Percentiles rank a stretch among this genome's conserved stretches.
Conservation (phyloP, 2,113 vertebrate genomes). For the Corythaixoides concolor region DNA sequence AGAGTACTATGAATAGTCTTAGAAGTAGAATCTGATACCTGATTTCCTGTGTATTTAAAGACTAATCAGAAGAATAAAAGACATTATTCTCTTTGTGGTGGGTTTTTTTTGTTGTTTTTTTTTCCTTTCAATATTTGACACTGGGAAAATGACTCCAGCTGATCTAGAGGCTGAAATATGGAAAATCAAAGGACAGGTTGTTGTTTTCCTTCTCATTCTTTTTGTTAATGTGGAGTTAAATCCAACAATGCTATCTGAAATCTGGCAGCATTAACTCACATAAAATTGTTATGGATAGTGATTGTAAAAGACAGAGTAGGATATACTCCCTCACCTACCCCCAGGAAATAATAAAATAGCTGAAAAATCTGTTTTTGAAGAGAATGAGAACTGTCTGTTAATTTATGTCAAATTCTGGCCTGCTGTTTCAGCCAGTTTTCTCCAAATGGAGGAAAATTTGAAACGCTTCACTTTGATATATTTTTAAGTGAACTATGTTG, state of each 20-base stretch:
- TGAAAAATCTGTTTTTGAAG: background rate
- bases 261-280: background rate
- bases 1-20: background rate
- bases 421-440: background rate
- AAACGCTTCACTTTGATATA: background rate
- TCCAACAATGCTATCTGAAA: background rate
- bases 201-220: background rate
- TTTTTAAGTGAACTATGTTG: background rate
- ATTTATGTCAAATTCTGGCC: background rate
- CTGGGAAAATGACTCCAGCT: conserved; percentile 75
- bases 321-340: background rate
- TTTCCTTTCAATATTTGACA: background rate
- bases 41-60: background rate
- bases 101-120: background rate
- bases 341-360: background rate
- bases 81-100: background rate
- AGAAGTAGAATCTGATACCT: background rate
- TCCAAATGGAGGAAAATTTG: background rate
- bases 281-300: background rate
- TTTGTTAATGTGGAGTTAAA: background rate
- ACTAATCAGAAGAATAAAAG: background rate
- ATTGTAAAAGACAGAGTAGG: background rate
- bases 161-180: conserved; percentile 73
- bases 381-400: background rate
- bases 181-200: conserved; percentile 60